These are phyloP conservation scores for Rhinichthys osculus DNA, from an alignment of 2,797 vertebrate species.

Conservation along the genomic window DNA sequence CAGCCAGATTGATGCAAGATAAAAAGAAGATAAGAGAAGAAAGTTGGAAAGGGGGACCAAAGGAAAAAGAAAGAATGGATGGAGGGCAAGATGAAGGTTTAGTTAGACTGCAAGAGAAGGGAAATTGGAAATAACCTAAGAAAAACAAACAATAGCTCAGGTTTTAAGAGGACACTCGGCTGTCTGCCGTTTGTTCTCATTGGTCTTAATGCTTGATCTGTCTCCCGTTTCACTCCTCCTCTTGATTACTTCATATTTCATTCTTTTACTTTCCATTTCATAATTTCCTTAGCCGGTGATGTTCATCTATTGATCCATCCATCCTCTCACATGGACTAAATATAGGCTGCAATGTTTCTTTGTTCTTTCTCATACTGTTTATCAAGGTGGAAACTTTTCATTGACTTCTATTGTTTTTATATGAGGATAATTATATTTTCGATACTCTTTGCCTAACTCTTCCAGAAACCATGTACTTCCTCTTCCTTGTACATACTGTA, in stretches of 20 bases:
- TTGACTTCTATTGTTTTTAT: neutral
- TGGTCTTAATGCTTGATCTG: neutral
- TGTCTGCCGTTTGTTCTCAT: neutral
- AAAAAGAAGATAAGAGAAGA: slow-evolving; percentile 21
- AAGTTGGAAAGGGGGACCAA: neutral
- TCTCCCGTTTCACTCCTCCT: neutral
- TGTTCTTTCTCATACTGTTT: neutral
- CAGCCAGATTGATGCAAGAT: slow-evolving; percentile 43
- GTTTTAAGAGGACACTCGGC: slow-evolving; percentile 19
- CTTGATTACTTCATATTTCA: neutral
- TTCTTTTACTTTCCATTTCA: slow-evolving; percentile 5
- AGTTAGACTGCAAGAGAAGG: neutral
- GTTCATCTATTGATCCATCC: neutral
- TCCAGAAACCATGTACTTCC: neutral
- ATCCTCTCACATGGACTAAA: slow-evolving; percentile 1
- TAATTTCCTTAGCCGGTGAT: slow-evolving; percentile 5
- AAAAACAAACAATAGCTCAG: neutral
- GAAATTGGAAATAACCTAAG: neutral
- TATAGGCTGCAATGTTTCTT: neutral
- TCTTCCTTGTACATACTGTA: neutral
- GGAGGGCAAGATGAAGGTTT: neutral
- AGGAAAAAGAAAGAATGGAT: neutral
- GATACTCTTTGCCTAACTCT: neutral
- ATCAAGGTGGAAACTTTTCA: neutral
- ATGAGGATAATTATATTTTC: neutral